A percentile compares a stretch with the other conserved stretches of the same genome.
Conservation (phyloP, 1,140 invertebrate genomes). For the Scaptodrosophila lebanonensis region DNA sequence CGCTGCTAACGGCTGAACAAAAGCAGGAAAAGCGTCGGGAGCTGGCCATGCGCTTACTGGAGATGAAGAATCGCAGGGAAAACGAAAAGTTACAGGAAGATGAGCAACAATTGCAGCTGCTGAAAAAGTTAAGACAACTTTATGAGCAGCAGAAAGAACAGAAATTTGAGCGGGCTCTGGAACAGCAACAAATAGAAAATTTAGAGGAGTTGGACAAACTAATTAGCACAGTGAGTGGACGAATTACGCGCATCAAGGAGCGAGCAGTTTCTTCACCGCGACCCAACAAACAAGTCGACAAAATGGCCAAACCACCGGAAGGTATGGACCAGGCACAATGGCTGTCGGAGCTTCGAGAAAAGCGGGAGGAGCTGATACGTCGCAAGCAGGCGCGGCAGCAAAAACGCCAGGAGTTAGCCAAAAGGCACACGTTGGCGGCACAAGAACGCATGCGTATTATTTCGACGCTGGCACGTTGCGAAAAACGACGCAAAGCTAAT, state of each 20-base stretch:
- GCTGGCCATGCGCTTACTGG: constrained; percentile 86
- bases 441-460: constrained; percentile 96
- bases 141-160: constrained; percentile 57
- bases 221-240: constrained; percentile 84
- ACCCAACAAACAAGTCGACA: constrained; percentile 76
- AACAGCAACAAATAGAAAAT: constrained; percentile 80
- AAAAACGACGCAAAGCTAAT: constrained; percentile 79
- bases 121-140: constrained; percentile 81
- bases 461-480: constrained; percentile 89
- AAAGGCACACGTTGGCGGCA: constrained; percentile 90
- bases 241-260: constrained; percentile 84
- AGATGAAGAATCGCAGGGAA: constrained; percentile 91
- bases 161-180: constrained; percentile 79
- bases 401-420: constrained; percentile 91
- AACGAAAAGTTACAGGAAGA: constrained; percentile 89
- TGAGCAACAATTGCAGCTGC: constrained; percentile 89
- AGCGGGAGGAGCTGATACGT: constrained; percentile 82
- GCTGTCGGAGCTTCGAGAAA: constrained; percentile 83
- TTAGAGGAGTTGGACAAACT: constrained; percentile 82
- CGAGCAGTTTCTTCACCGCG: constrained; percentile 24
- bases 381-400: constrained; percentile 85
- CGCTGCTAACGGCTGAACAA: constrained; percentile 85
- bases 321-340: constrained; percentile 79
- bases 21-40: constrained; percentile 91
- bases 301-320: constrained; percentile 78